Base-by-base conservation (phyloP, 2,888 invertebrate species). In the Achlya flavicornis region DNA sequence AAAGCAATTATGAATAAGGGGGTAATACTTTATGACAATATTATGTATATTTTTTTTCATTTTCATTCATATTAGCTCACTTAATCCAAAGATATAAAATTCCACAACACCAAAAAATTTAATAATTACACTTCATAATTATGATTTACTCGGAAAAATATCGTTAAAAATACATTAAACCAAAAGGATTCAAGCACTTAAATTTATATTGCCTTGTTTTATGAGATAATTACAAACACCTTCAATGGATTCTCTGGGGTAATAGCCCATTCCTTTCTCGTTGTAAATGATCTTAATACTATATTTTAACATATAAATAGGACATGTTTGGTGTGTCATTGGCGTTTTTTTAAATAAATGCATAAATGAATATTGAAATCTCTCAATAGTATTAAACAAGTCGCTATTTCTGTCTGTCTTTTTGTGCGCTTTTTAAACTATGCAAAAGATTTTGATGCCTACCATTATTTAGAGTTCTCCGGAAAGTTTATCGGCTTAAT, bases 141-240 rank as follows among this genome's bases (percentile, higher is more conserved):
- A 57, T n/a, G 57, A 60, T 33, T 62, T 62, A 60, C 60, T 60
- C 10, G 19, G 60, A 63, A 70, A 70, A 73, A 67, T 68, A 65
- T 72, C 63, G 59, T 71, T 69, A 69, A 73, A 68, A 73, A 64
- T 65, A 63, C 65, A 71, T 70, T 66, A 69, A 66, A 65, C 61
- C 38, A 32, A 63, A 71, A 66, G 64, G 66, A 67, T 70, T 72
- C 48, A 59, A 63, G 53, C 10, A 63, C 59, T 67, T 65, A 64
- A 63, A 62, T 65, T 63, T 64, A 38, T 65, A 67, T 62, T 66
- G 43, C 61, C 64, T 65, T 64, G 60, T 69, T 74, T 73, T 70
- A 71, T 57, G 67, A 70, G 62, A 63, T 65, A 63, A 66, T 69
- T 72, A 61, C 32, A 58, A 48, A 61, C 60, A 59, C 12, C n/a